Evolutionary conservation across 2,797 vertebrate genomes (phyloP).

Genomic region (Gila robusta): DNA sequence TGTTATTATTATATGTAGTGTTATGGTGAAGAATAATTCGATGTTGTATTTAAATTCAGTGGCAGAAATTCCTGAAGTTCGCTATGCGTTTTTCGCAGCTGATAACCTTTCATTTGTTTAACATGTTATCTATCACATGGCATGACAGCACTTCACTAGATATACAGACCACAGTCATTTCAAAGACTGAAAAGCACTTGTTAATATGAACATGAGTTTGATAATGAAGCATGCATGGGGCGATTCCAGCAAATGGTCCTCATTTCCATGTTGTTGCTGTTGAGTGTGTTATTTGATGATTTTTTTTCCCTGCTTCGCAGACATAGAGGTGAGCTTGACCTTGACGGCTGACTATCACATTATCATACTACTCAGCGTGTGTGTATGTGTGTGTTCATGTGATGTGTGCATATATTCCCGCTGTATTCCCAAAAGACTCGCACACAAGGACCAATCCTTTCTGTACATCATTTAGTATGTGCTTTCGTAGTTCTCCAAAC

Average conservation of each 20-base stretch:
- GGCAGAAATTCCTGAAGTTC: background rate
- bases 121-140: background rate
- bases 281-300: conserved; percentile 67
- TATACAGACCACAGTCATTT: conserved; percentile 10
- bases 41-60: background rate
- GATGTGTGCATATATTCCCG: conserved; percentile 10
- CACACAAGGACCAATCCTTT: background rate
- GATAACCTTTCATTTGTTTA: conserved; percentile 3
- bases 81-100: background rate
- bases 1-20: background rate
- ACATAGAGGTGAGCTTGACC: conserved; percentile 23
- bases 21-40: background rate
- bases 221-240: conserved; percentile 12
- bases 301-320: background rate
- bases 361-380: conserved; percentile 54
- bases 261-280: conserved; percentile 35
- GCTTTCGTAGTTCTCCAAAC: conserved; percentile 31
- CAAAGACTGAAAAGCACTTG: conserved; percentile 17
- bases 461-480: conserved; percentile 35
- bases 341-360: conserved; percentile 24
- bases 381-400: background rate
- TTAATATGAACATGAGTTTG: conserved; percentile 9
- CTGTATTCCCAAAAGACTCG: conserved; percentile 32
- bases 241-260: conserved; percentile 34
- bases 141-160: background rate